phyloP scores from a whole-genome alignment of 2,113 vertebrate genomes.

The Osmerus mordax region DNA sequence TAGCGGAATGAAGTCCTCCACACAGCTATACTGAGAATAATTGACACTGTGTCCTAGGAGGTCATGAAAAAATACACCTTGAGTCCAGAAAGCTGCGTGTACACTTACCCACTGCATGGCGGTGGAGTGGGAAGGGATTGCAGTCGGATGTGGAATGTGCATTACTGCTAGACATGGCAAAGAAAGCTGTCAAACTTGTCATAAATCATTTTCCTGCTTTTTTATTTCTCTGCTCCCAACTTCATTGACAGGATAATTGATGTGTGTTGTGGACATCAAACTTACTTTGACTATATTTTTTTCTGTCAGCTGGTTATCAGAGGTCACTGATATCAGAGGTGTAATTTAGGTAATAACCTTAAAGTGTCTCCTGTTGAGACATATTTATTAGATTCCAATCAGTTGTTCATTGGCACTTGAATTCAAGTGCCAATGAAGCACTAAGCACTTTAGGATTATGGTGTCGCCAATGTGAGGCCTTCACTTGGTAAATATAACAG shows the following conservation, averaged over 20 bases:
- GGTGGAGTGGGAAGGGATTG: slow-evolving; percentile 59
- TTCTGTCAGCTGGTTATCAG: slow-evolving; percentile 35
- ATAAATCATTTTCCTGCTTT: slow-evolving; percentile 57
- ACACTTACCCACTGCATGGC: slow-evolving; percentile 40
- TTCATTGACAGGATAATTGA: slow-evolving; percentile 66
- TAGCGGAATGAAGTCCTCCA: slow-evolving; percentile 72
- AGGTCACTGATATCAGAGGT: slow-evolving; percentile 4
- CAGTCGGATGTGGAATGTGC: slow-evolving; percentile 45
- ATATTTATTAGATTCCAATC: too few species aligned
- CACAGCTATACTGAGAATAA: slow-evolving; percentile 62
- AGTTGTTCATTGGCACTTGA: too few species aligned
- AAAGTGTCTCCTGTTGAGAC: slow-evolving; percentile 1
- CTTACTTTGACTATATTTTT: slow-evolving; percentile 44
- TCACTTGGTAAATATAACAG: too few species aligned
- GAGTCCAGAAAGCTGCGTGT: slow-evolving; percentile 29
- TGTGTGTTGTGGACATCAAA: slow-evolving; percentile 53
- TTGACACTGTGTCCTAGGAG: slow-evolving; percentile 69
- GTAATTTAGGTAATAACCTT: neutral
- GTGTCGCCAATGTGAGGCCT: too few species aligned
- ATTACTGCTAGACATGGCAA: slow-evolving; percentile 67
- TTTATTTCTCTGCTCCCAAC: neutral
- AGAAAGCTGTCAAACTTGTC: slow-evolving; percentile 51
- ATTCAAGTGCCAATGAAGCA: too few species aligned
- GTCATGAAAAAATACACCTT: slow-evolving; percentile 55
- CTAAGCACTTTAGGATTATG: too few species aligned